These are phyloP conservation scores for Alentia gelatinosa DNA, from an alignment of 2,888 invertebrate genomes.

Conservation along the genomic window DNA sequence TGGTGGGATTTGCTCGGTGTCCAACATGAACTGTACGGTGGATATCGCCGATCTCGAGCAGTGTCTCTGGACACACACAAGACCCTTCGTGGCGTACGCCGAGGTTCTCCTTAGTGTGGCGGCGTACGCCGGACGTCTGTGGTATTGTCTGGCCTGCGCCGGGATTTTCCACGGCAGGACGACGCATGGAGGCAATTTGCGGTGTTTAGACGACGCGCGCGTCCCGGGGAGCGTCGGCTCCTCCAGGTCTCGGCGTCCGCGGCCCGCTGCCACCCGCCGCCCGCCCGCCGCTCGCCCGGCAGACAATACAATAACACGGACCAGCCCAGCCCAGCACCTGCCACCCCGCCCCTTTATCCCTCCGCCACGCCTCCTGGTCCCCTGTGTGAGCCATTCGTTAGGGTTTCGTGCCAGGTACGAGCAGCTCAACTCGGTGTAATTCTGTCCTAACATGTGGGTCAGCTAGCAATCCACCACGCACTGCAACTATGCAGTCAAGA, in stretches of 20 bases:
- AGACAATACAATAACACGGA: conserved; percentile 26
- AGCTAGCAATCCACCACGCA: background rate
- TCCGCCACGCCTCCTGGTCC: too few relatives aligned
- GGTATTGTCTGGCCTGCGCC: too few relatives aligned
- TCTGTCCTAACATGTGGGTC: background rate
- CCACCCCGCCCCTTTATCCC: background rate
- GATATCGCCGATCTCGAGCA: too few relatives aligned
- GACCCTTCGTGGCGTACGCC: too few relatives aligned
- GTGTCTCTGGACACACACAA: too few relatives aligned
- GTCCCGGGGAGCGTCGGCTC: background rate
- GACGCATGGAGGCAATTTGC: background rate
- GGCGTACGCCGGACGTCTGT: too few relatives aligned
- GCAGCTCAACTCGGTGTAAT: background rate
- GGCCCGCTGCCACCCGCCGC: background rate
- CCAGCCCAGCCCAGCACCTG: background rate
- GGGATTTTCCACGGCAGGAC: too few relatives aligned
- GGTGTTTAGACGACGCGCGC: background rate
- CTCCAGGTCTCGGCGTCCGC: background rate
- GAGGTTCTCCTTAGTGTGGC: too few relatives aligned
- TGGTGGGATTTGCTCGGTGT: too few relatives aligned
- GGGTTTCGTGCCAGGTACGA: background rate
- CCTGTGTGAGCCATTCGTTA: background rate
- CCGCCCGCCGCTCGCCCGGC: background rate
- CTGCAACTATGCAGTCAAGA: background rate
- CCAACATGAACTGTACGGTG: too few relatives aligned